These are phyloP conservation scores for Macropis europaea DNA, from an alignment of 2,888 invertebrate genomes.

Conservation along the genomic window DNA sequence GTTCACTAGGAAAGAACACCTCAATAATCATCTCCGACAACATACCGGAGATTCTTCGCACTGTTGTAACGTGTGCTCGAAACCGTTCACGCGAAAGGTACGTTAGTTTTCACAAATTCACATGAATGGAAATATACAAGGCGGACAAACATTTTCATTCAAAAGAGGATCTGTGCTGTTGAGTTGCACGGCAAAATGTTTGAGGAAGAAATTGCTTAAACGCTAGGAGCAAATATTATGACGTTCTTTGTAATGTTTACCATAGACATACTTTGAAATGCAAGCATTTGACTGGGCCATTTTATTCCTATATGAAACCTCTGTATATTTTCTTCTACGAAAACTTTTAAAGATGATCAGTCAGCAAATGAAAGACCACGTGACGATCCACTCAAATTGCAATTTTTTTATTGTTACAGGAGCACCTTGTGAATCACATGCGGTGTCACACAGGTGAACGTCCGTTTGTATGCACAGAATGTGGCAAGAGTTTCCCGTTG, in stretches of 20 bases:
- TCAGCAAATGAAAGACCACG: too few species aligned
- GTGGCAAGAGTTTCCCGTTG: conserved; percentile 92
- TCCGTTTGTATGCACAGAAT: conserved; percentile 91
- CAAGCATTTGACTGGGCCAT: too few species aligned
- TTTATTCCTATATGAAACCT: too few species aligned
- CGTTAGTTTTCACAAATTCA: conserved; percentile 12
- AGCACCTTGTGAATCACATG: conserved; percentile 89
- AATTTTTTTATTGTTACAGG: conserved; percentile 76
- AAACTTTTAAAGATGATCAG: too few species aligned
- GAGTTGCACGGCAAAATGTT: too few species aligned
- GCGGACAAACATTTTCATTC: not conserved
- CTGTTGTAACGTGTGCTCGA: conserved; percentile 87
- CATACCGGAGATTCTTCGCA: conserved; percentile 88
- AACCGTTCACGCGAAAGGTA: conserved; percentile 86
- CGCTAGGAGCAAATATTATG: too few species aligned
- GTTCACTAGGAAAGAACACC: conserved; percentile 87
- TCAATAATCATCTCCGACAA: conserved; percentile 86
- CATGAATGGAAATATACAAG: not conserved
- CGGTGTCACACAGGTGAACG: conserved; percentile 89
- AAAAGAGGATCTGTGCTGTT: too few species aligned
- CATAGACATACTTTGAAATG: too few species aligned
- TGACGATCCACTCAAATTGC: too few species aligned
- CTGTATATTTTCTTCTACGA: too few species aligned
- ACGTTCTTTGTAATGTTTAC: too few species aligned
- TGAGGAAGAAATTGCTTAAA: too few species aligned